Evolutionary conservation across 2,888 invertebrate genomes (phyloP).

Genomic region (Rosalia funebris): DNA sequence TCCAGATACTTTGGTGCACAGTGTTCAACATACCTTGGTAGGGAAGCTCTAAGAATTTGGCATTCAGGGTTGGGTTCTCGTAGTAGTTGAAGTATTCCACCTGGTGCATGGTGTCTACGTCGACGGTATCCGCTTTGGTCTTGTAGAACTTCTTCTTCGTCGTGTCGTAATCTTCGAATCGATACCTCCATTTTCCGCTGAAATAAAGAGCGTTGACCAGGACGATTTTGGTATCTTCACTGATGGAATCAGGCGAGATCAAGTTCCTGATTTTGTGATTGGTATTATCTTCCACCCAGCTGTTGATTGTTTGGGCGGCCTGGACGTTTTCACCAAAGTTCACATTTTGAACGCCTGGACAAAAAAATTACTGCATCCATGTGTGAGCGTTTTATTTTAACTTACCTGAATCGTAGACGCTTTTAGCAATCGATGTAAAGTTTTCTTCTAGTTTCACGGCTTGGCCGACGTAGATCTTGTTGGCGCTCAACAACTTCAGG

Average conservation of each 20-base stretch:
- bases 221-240: conserved; percentile 48
- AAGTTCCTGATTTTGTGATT: conserved; percentile 58
- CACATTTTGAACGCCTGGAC: conserved; percentile 63
- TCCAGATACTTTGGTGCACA: too few species aligned
- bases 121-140: conserved; percentile 40
- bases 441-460: conserved; percentile 66
- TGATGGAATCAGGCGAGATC: conserved; percentile 46
- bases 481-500: conserved; percentile 50
- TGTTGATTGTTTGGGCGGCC: conserved; percentile 54
- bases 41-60: conserved; percentile 52
- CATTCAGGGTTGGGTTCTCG: conserved; percentile 46
- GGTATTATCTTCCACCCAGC: conserved; percentile 58
- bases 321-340: conserved; percentile 45
- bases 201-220: conserved; percentile 60
- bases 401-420: conserved; percentile 70
- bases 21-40: conserved; percentile 32
- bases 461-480: conserved; percentile 72
- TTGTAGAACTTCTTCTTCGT: conserved; percentile 48
- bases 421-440: conserved; percentile 68
- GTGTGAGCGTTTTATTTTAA: background rate
- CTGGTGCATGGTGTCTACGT: conserved; percentile 53
- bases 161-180: conserved; percentile 46
- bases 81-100: conserved; percentile 45
- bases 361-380: background rate
- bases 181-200: conserved; percentile 52